Conservation (phyloP, 1,140 invertebrate genomes). For the Formica exsecta region DNA sequence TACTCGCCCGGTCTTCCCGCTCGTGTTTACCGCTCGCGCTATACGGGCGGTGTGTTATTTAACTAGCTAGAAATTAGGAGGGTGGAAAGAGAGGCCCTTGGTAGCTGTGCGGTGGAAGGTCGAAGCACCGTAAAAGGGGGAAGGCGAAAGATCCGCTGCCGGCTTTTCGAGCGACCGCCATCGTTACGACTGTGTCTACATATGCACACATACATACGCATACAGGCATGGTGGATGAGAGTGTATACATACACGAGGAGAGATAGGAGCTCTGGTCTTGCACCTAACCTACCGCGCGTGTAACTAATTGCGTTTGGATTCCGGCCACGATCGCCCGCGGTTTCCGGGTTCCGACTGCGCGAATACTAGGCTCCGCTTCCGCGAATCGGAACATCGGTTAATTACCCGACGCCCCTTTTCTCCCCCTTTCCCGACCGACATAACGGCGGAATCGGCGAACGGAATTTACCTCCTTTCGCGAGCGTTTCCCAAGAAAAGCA, state of each 20-base stretch:
- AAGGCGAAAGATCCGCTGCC: constrained; percentile 56
- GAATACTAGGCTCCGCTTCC: constrained; percentile 73
- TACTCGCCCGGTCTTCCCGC: constrained; percentile 30
- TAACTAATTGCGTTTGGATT: constrained; percentile 80
- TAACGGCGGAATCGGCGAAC: constrained; percentile 70
- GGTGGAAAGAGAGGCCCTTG: constrained; percentile 27
- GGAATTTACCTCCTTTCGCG: constrained; percentile 60
- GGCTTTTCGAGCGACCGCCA: constrained; percentile 42
- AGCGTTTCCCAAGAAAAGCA: constrained; percentile 29
- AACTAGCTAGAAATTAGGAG: constrained; percentile 66
- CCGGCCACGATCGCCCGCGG: constrained; percentile 74
- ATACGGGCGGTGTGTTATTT: constrained; percentile 54
- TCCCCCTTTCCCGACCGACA: not conserved
- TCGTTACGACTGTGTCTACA: constrained; percentile 22
- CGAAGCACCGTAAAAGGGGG: constrained; percentile 71
- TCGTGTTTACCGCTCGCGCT: constrained; percentile 54
- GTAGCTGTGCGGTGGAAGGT: constrained; percentile 43
- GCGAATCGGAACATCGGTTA: constrained; percentile 75
- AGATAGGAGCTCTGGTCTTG: constrained; percentile 64
- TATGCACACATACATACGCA: not conserved
- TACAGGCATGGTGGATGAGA: constrained; percentile 28
- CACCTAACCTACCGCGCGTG: constrained; percentile 72
- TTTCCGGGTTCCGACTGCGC: constrained; percentile 76
- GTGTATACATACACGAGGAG: not conserved
- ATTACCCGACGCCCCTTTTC: constrained; percentile 58